Evolutionary conservation across 2,888 invertebrate species (phyloP).

Genomic region (Gisinianus flammeolus): DNA sequence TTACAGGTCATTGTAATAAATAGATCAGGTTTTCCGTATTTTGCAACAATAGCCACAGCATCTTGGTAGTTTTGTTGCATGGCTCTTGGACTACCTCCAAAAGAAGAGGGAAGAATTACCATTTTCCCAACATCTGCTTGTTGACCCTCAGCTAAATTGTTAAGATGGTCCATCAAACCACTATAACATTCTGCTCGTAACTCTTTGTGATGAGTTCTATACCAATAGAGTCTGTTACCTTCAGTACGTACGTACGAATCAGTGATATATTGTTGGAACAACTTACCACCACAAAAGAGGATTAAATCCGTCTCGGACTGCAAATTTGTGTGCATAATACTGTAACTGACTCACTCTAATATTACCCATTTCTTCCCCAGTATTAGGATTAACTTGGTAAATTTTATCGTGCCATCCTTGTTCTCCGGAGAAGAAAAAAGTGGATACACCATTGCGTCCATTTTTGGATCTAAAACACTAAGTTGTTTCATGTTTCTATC

Average conservation of each 20-base stretch:
- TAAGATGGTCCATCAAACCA: conserved; percentile 52
- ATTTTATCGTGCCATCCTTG: conserved; percentile 39
- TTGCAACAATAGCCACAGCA: conserved; percentile 30
- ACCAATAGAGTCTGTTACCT: conserved; percentile 53
- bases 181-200: conserved; percentile 56
- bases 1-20: conserved; percentile 42
- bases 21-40: conserved; percentile 31
- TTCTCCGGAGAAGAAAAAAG: conserved; percentile 54
- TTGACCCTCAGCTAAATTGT: conserved; percentile 14
- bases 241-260: conserved; percentile 58
- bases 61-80: conserved; percentile 48
- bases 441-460: conserved; percentile 55
- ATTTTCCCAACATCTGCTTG: conserved; percentile 15
- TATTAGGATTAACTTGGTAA: neutral
- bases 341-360: neutral
- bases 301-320: conserved; percentile 46
- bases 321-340: neutral
- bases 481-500: conserved; percentile 26
- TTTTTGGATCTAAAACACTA: conserved; percentile 43
- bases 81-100: conserved; percentile 54
- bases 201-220: conserved; percentile 55
- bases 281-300: conserved; percentile 53
- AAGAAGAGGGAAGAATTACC: conserved; percentile 58
- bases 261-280: conserved; percentile 59
- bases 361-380: neutral